Evolutionary conservation across 2,888 invertebrate genomes (phyloP).

Genomic region (Phalera bucephala): DNA sequence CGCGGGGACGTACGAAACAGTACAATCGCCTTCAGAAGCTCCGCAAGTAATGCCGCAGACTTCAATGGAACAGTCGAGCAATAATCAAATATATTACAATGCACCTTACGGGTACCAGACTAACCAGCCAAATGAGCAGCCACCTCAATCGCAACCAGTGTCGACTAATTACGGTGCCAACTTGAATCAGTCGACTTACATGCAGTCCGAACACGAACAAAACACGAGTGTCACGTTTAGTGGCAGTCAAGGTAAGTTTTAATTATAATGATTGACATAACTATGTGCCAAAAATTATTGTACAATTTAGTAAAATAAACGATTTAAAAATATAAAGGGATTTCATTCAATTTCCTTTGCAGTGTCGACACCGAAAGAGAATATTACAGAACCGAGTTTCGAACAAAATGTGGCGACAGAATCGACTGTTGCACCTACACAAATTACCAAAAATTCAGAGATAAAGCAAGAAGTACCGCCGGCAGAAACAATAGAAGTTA

Average conservation of each 20-base stretch:
- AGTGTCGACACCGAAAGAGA: conserved; percentile 64
- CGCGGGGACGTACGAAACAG: conserved; percentile 69
- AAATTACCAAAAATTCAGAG: conserved; percentile 12
- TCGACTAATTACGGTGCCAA: conserved; percentile 60
- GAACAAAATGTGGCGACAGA: conserved; percentile 16
- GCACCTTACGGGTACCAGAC: conserved; percentile 76
- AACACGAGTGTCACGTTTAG: conserved; percentile 58
- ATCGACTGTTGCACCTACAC: conserved; percentile 4
- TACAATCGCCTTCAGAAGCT: conserved; percentile 73
- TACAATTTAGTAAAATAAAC: conserved; percentile 44
- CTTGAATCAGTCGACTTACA: conserved; percentile 65
- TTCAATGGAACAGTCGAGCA: conserved; percentile 30
- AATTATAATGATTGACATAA: conserved; percentile 3
- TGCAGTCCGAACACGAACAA: conserved; percentile 59
- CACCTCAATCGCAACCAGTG: conserved; percentile 39
- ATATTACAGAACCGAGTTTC: conserved; percentile 40
- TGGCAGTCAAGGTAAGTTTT: conserved; percentile 68
- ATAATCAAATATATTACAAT: conserved; percentile 68
- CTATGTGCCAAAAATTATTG: conserved; percentile 26
- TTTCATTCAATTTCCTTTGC: conserved; percentile 65
- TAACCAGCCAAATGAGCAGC: conserved; percentile 49
- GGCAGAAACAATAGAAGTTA: conserved; percentile 22
- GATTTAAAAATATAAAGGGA: conserved; percentile 39
- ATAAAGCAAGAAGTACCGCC: conserved; percentile 22
- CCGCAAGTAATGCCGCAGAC: conserved; percentile 37